Conservation (phyloP, 2,888 invertebrate genomes). For the Acleris cristana region DNA sequence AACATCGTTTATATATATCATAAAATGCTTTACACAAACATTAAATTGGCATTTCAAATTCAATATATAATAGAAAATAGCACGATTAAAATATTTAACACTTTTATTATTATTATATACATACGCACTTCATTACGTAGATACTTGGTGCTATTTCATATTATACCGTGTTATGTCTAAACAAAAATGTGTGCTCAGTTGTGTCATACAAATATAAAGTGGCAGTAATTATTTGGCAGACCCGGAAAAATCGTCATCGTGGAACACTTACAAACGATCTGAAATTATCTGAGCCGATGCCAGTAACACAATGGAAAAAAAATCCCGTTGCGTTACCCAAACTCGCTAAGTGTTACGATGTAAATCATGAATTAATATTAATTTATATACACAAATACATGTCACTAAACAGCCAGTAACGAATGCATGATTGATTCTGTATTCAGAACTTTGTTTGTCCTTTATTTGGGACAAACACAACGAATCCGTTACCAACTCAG, state of each 20-base stretch:
- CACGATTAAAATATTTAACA: conserved; percentile 33
- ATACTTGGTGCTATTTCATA: conserved; percentile 32
- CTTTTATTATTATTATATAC: conserved; percentile 29
- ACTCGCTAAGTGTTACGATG: background rate
- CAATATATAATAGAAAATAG: conserved; percentile 35
- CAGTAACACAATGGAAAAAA: background rate
- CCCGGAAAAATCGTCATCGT: background rate
- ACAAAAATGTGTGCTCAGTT: conserved; percentile 26
- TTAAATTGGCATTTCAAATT: conserved; percentile 20
- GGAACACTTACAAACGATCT: background rate
- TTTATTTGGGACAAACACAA: background rate
- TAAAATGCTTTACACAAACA: conserved; percentile 23
- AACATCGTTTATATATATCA: conserved; percentile 13
- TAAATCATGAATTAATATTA: conserved; percentile 1
- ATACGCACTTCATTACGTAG: conserved; percentile 28
- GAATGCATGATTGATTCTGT: background rate
- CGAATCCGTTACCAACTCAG: background rate
- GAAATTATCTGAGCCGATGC: background rate
- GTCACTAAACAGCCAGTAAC: background rate
- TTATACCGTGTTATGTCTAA: conserved; percentile 28
- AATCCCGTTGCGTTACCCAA: background rate
- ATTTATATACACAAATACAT: background rate
- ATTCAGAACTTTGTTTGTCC: too few relatives aligned
- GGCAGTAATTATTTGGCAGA: conserved; percentile 28
- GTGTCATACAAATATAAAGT: conserved; percentile 22